Conservation (phyloP, 1,140 invertebrate genomes). For the Drosophila takahashii region DNA sequence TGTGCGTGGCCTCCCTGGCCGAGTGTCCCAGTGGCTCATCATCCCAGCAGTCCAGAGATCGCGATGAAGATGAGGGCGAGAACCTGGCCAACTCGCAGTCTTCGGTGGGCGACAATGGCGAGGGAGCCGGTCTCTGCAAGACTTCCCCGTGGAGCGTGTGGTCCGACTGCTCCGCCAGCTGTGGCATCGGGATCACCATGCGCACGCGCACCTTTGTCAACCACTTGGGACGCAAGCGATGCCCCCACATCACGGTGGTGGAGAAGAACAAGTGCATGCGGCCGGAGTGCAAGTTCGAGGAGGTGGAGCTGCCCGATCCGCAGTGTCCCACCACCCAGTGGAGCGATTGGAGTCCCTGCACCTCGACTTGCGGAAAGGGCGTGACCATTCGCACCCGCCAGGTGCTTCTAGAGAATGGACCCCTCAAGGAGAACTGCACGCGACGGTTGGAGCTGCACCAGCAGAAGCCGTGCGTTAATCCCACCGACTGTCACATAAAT, state of each 20-base stretch:
- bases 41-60: conserved; percentile 35
- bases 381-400: conserved; percentile 89
- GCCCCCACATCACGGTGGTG: conserved; percentile 88
- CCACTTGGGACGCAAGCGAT: conserved; percentile 91
- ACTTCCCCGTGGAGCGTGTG: conserved; percentile 91
- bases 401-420: conserved; percentile 87
- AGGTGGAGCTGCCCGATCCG: conserved; percentile 86
- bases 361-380: conserved; percentile 89
- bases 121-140: conserved; percentile 87
- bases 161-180: conserved; percentile 93
- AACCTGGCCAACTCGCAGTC: conserved; percentile 76
- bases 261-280: conserved; percentile 92
- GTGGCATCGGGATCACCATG: conserved; percentile 91
- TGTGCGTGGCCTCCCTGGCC: conserved; percentile 91
- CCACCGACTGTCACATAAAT: conserved; percentile 89
- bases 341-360: conserved; percentile 90
- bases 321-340: conserved; percentile 89
- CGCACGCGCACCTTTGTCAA: conserved; percentile 90
- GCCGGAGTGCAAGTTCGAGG: conserved; percentile 86
- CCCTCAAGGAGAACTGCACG: conserved; percentile 87
- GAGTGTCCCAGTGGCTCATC: conserved; percentile 86
- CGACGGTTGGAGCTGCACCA: conserved; percentile 87
- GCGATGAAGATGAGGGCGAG: conserved; percentile 83
- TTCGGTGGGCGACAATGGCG: conserved; percentile 73
- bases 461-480: conserved; percentile 88